phyloP scores from a whole-genome alignment of 2,113 vertebrate genomes.

The Apodemus sylvaticus region DNA sequence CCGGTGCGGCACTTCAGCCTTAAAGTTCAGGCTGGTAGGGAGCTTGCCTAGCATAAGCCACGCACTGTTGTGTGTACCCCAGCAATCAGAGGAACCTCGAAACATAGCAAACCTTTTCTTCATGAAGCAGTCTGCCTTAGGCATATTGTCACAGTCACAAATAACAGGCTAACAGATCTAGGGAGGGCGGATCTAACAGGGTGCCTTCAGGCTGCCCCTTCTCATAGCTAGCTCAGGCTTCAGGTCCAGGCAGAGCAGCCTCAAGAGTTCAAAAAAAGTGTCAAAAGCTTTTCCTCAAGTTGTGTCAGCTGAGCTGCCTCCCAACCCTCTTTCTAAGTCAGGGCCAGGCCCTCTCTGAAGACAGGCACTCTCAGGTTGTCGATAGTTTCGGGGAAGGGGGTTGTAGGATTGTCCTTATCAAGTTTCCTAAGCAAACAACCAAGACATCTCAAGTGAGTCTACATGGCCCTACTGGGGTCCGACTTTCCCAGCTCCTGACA shows the following conservation, averaged over 20 bases:
- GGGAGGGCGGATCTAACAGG: background rate
- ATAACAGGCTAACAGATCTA: background rate
- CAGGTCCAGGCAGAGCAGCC: background rate
- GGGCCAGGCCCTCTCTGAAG: background rate
- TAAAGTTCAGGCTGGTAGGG: background rate
- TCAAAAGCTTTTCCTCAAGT: background rate
- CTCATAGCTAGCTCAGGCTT: background rate
- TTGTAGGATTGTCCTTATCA: background rate
- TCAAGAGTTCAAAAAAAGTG: background rate
- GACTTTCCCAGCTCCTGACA: conserved; percentile 23
- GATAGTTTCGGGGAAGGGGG: background rate
- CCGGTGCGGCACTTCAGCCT: background rate
- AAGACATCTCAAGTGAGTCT: background rate
- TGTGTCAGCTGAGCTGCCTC: too few relatives aligned
- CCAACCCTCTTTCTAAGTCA: background rate
- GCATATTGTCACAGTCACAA: background rate
- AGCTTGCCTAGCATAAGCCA: background rate
- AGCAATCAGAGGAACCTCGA: background rate
- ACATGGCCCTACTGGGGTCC: background rate
- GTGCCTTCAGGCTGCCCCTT: background rate
- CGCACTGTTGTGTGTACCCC: background rate
- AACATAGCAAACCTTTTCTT: background rate
- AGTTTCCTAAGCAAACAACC: background rate
- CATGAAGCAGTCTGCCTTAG: background rate
- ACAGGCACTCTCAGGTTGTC: background rate